phyloP scores from a whole-genome alignment of 2,113 vertebrate species.

The Apus apus region DNA sequence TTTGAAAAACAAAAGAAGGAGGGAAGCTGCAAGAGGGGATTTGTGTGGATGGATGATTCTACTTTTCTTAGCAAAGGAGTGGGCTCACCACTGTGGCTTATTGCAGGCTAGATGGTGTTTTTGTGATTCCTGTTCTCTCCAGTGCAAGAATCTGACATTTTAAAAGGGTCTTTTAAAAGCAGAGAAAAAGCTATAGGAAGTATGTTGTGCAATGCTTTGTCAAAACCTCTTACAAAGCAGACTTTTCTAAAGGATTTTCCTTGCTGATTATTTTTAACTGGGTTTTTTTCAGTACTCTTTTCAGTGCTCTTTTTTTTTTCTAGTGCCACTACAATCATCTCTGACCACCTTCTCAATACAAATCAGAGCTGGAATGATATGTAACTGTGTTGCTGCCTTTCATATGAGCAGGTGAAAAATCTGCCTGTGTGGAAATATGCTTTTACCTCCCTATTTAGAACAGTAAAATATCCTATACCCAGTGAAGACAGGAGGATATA shows the following conservation, averaged over 20 bases:
- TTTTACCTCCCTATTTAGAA: neutral
- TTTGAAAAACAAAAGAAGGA: neutral
- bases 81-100: neutral
- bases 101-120: neutral
- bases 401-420: neutral
- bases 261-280: neutral
- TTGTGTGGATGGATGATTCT: neutral
- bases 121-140: neutral
- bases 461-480: neutral
- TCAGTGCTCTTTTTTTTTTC: neutral
- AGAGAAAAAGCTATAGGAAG: neutral
- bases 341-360: neutral
- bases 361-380: neutral
- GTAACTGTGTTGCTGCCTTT: neutral
- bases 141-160: neutral
- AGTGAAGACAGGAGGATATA: neutral
- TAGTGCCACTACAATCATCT: neutral
- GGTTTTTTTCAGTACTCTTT: neutral
- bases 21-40: neutral
- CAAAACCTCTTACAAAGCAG: neutral
- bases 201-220: neutral
- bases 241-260: neutral
- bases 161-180: neutral
- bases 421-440: neutral
- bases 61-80: neutral